Conservation (phyloP, 2,797 vertebrate species). For the Gouania willdenowi region DNA sequence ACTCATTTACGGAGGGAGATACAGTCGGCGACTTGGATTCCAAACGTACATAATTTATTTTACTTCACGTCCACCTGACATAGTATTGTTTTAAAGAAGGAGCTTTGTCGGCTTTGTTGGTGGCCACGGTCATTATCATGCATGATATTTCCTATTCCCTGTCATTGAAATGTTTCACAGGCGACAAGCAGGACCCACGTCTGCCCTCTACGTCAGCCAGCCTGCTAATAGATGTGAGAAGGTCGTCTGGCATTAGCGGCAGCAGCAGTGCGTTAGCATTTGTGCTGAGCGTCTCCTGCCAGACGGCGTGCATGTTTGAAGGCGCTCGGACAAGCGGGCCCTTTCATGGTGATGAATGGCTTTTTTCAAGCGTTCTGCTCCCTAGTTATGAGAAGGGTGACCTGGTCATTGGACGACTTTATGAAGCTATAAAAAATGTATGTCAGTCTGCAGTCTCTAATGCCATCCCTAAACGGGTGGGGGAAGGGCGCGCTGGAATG, state of each 20-base stretch:
- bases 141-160: constrained; percentile 75
- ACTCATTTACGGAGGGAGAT: constrained; percentile 37
- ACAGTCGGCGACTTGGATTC: constrained; percentile 34
- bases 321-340: constrained; percentile 92
- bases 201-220: constrained; percentile 81
- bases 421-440: constrained; percentile 99
- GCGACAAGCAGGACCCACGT: constrained; percentile 76
- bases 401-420: constrained; percentile 99
- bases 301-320: constrained; percentile 96
- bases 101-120: constrained; percentile 51
- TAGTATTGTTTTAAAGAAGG: constrained; percentile 39
- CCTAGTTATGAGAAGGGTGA: constrained; percentile 99
- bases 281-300: constrained; percentile 91
- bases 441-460: constrained; percentile 99
- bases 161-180: constrained; percentile 75
- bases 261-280: constrained; percentile 98
- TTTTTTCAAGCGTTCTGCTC: constrained; percentile 99
- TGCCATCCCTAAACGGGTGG: constrained; percentile 86
- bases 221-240: constrained; percentile 90
- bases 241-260: constrained; percentile 97
- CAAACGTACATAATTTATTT: constrained; percentile 51
- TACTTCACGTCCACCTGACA: constrained; percentile 61
- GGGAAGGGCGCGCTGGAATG: constrained; percentile 76
- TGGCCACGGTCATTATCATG: constrained; percentile 66
- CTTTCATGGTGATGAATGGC: constrained; percentile 99